Evolutionary conservation across 1,140 invertebrate genomes (phyloP).

Genomic region (Microplitis demolitor): DNA sequence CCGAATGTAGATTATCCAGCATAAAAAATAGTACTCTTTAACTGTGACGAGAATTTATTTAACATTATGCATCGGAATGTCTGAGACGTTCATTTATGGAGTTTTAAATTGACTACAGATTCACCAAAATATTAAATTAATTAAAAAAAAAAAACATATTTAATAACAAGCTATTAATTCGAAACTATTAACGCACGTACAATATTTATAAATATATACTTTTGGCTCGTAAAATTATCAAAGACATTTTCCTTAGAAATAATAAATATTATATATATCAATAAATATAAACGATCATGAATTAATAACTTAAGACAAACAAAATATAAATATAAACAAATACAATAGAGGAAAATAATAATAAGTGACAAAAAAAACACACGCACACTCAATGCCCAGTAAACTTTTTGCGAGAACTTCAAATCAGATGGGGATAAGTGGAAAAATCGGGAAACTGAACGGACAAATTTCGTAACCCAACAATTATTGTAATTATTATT

Average conservation of each 20-base stretch:
- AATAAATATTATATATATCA: neutral
- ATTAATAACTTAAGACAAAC: slow-evolving; percentile 18
- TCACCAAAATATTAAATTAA: neutral
- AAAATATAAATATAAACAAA: slow-evolving; percentile 22
- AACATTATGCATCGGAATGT: slow-evolving; percentile 8
- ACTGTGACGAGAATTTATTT: slow-evolving; percentile 3
- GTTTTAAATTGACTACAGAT: neutral
- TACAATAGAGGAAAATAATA: neutral
- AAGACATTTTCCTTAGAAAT: neutral
- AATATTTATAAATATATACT: neutral
- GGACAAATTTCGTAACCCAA: too few species aligned
- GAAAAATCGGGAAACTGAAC: too few species aligned
- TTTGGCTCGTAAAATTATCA: too few species aligned
- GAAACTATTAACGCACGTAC: neutral
- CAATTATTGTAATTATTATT: too few species aligned
- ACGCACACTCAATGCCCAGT: too few species aligned
- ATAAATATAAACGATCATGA: neutral
- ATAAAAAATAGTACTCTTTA: neutral
- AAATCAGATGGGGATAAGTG: too few species aligned
- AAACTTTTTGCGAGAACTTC: too few species aligned
- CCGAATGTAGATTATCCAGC: neutral
- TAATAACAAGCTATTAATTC: neutral
- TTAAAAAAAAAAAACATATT: too few species aligned
- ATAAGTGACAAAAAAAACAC: too few species aligned
- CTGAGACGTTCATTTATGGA: neutral